These are phyloP conservation scores for Laticauda laticaudata DNA, from an alignment of 2,113 vertebrate genomes.

Conservation along the genomic window DNA sequence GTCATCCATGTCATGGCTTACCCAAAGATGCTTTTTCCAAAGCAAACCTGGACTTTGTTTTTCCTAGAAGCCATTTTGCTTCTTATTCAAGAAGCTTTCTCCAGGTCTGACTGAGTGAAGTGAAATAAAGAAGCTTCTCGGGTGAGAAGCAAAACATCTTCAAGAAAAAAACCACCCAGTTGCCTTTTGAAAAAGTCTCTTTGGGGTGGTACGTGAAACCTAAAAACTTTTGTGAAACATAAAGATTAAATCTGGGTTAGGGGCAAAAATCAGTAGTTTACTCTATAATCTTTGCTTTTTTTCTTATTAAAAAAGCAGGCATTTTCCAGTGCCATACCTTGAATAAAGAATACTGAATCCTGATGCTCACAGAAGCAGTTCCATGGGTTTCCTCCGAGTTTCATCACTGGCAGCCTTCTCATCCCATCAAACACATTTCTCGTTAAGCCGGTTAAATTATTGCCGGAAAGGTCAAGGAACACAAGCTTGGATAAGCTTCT, in stretches of 20 bases:
- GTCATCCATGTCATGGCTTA: background rate
- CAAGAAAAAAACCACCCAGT: no score
- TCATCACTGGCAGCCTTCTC: background rate
- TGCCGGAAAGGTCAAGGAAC: constrained; percentile 68
- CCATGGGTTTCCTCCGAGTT: constrained; percentile 67
- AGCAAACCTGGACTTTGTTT: no score
- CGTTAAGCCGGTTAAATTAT: constrained; percentile 59
- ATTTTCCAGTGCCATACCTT: constrained; percentile 51
- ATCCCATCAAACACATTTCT: constrained; percentile 51
- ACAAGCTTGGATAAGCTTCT: constrained; percentile 35
- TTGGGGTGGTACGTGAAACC: background rate
- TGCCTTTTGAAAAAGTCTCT: background rate
- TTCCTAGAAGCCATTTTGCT: no score
- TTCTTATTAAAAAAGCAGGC: background rate
- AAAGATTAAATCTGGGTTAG: background rate
- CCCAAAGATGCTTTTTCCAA: background rate
- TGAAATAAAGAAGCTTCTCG: background rate
- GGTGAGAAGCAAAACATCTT: background rate
- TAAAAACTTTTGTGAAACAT: background rate
- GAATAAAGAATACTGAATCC: constrained; percentile 60
- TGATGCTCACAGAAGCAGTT: constrained; percentile 66
- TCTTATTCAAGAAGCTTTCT: background rate
- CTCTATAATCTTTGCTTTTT: background rate
- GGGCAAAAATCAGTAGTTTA: background rate
- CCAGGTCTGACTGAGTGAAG: no score